Percentiles rank a stretch among this genome's conserved stretches.
phyloP scores from a whole-genome alignment of 2,888 invertebrate species.

The Macrosiphum euphorbiae region DNA sequence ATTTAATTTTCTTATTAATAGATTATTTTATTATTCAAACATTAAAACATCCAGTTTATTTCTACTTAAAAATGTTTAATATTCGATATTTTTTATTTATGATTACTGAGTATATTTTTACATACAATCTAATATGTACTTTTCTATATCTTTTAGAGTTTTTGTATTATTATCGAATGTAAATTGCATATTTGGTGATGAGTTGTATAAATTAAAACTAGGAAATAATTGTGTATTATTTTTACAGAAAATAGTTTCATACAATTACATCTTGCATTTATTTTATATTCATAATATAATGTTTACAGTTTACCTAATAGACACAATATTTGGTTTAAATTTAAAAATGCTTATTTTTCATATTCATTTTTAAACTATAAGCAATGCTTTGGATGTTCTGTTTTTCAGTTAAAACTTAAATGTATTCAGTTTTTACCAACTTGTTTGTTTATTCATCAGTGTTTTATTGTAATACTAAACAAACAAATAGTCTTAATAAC shows the following conservation, averaged over 20 bases:
- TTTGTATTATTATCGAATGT: background rate
- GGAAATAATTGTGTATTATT: background rate
- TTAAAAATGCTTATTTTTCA: background rate
- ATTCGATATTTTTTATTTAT: background rate
- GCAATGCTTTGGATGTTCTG: background rate
- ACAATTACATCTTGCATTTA: background rate
- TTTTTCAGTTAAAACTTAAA: conserved; percentile 6
- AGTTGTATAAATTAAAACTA: background rate
- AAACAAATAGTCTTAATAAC: background rate
- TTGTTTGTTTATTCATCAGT: background rate
- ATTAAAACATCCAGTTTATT: background rate
- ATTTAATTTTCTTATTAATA: background rate
- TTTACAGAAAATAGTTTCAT: background rate
- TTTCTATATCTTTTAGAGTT: background rate
- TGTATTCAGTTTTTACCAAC: background rate
- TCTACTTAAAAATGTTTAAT: background rate
- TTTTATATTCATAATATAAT: background rate
- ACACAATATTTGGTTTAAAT: background rate
- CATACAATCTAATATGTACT: background rate
- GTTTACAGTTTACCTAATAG: too few relatives aligned
- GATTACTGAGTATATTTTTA: background rate
- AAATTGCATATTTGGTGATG: background rate
- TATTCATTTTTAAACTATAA: background rate
- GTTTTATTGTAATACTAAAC: background rate
- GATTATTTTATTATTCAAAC: background rate